Percentiles rank a stretch among this genome's conserved stretches.
Conservation (phyloP, 2,797 vertebrate species). For the Microcaecilia unicolor region DNA sequence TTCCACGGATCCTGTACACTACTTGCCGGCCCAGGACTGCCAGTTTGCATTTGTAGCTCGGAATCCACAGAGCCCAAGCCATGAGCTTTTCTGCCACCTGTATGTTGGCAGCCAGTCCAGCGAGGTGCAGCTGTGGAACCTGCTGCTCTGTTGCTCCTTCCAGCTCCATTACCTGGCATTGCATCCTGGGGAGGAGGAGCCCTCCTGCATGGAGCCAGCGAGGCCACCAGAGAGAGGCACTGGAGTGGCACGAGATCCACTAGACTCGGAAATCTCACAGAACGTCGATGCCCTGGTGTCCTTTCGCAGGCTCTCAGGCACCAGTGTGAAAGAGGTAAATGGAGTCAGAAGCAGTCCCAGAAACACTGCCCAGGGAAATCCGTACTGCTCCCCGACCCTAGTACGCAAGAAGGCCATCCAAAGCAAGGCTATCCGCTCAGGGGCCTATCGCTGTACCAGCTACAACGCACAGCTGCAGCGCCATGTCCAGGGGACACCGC, state of each 20-base stretch:
- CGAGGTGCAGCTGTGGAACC: conserved; percentile 82
- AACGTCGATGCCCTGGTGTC: conserved; percentile 88
- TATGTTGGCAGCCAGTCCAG: conserved; percentile 73
- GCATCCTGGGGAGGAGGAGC: conserved; percentile 73
- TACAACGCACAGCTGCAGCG: conserved; percentile 68
- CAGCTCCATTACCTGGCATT: conserved; percentile 76
- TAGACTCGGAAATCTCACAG: conserved; percentile 78
- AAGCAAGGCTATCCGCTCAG: conserved; percentile 79
- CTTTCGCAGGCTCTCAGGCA: conserved; percentile 70
- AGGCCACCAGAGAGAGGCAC: conserved; percentile 13
- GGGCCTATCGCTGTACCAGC: conserved; percentile 85
- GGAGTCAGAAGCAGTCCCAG: conserved; percentile 9
- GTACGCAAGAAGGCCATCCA: conserved; percentile 87
- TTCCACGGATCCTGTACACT: conserved; percentile 75
- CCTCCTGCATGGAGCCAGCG: too few relatives aligned
- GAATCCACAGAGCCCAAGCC: conserved; percentile 64
- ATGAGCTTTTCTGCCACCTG: conserved; percentile 83
- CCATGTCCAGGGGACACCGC: conserved; percentile 51
- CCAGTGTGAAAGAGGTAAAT: conserved; percentile 64
- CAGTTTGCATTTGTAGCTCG: conserved; percentile 91
- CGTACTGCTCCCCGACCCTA: conserved; percentile 71
- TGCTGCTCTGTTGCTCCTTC: conserved; percentile 89
- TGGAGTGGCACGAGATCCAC: conserved; percentile 63
- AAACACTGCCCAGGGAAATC: conserved; percentile 43
- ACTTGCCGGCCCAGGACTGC: conserved; percentile 55